These are phyloP conservation scores for Chionis minor DNA, from an alignment of 2,113 vertebrate species.

Conservation along the genomic window DNA sequence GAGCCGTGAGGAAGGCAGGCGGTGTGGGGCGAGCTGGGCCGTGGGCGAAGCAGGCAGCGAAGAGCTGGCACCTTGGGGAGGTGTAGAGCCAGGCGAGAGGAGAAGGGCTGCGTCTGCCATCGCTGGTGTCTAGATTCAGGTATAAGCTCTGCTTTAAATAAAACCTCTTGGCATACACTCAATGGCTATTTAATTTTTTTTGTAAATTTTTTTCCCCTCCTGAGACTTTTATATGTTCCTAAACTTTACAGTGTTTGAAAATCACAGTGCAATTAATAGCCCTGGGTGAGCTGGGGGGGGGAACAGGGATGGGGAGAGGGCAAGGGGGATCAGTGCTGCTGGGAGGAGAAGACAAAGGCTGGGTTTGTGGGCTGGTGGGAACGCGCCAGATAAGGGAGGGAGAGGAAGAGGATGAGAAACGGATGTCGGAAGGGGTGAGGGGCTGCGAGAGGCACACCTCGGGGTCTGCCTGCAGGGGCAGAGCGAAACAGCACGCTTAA, in stretches of 20 bases:
- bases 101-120: background rate
- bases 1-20: background rate
- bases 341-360: background rate
- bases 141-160: background rate
- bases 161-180: accelerated
- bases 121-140: background rate
- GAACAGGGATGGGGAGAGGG: background rate
- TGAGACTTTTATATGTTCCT: background rate
- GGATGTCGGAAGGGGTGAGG: background rate
- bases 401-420: background rate
- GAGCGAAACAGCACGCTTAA: background rate
- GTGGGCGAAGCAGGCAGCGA: accelerated
- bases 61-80: background rate
- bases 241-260: background rate
- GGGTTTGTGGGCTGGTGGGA: background rate
- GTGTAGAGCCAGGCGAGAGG: background rate
- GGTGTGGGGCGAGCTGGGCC: accelerated
- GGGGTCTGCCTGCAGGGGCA: accelerated
- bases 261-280: background rate
- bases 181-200: background rate
- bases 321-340: background rate
- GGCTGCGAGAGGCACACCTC: background rate
- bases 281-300: accelerated
- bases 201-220: no score
- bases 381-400: background rate